These are phyloP conservation scores for Hippocampus comes DNA, from an alignment of 2,113 vertebrate genomes.

Conservation along the genomic window DNA sequence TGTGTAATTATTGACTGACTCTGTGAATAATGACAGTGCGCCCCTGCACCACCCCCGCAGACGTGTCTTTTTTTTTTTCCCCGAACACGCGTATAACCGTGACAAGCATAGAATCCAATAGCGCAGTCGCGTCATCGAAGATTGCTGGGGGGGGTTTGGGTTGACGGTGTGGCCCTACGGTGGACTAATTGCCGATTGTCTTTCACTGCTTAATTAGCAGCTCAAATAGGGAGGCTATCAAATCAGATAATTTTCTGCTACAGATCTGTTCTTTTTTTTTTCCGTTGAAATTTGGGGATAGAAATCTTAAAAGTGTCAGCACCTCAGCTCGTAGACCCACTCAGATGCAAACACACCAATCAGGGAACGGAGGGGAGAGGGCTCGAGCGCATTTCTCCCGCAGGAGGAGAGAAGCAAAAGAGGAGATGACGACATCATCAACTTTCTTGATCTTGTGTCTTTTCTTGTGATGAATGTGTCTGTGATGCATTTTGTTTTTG, in stretches of 20 bases:
- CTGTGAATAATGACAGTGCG: constrained; percentile 34
- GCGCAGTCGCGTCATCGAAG: constrained; percentile 36
- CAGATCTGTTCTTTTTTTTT: constrained; percentile 30
- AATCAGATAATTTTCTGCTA: too few relatives aligned
- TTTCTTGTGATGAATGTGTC: constrained; percentile 78
- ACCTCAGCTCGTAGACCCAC: constrained; percentile 2
- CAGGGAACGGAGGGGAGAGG: constrained; percentile 31
- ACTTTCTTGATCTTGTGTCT: constrained; percentile 76
- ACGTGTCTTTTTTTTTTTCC: constrained; percentile 16
- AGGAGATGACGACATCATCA: constrained; percentile 44
- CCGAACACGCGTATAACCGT: constrained; percentile 54
- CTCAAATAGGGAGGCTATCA: background rate
- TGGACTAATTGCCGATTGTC: constrained; percentile 13
- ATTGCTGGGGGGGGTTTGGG: background rate
- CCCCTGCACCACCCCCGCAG: background rate
- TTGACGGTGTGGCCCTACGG: constrained; percentile 30
- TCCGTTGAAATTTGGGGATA: constrained; percentile 30
- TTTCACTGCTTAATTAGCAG: background rate
- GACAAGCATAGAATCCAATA: constrained; percentile 43
- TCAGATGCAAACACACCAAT: constrained; percentile 18
- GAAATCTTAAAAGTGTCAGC: constrained; percentile 49
- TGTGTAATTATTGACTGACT: constrained; percentile 55
- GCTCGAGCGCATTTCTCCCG: constrained; percentile 48
- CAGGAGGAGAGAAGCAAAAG: constrained; percentile 41
- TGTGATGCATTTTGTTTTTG: constrained; percentile 77